Base-by-base conservation (phyloP, 2,888 invertebrate species). In the Trypoxylon attenuatum region DNA sequence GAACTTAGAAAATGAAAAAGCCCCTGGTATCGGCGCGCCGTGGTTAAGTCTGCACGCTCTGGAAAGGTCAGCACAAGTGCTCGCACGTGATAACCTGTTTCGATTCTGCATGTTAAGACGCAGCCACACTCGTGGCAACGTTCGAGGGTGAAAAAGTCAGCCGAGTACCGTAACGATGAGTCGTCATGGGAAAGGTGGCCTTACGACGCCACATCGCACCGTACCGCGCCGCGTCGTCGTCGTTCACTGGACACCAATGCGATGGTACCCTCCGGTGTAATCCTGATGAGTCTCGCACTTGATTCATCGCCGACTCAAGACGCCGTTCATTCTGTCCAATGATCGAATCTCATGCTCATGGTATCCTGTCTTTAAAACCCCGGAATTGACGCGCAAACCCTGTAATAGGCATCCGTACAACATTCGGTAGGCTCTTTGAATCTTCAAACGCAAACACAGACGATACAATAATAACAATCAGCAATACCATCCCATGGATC, bases 161-260 rank as follows among this genome's bases (percentile, higher is more conserved):
- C 59, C 68, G 71, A 72, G 77, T 77, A 77, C 77, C 77, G 77
- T 77, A 76, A 77, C 76, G 73, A 74, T 71, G 70, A 71, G 71
- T 68, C 74, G 66, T 69, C 76, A 74, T 76, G 74, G 72, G 74
- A 77, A 77, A 76, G 70, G 59, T 69, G 58, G 62, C 62, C 65
- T 60, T 62, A 61, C 58, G 64, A 53, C 61, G 47, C 52, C 63
- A 58, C 60, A 4, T 33, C 13, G 4, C 33, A 13, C 33, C 8
- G 33, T 4, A 33, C 5, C 5, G 3, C 13, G 33, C 10, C 27
- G 27, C 33, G 33, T 13, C 33, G 13, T 33, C 8, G 33, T 33
- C 33, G 10, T 33, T 33, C 13, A 33, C 5, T 58, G 55, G 62
- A 64, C 62, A 63, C 71, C 58, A 75, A 65, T 65, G 56, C 65